Conservation (phyloP, 2,888 invertebrate species). For the Hydrotaea cyrtoneurina region DNA sequence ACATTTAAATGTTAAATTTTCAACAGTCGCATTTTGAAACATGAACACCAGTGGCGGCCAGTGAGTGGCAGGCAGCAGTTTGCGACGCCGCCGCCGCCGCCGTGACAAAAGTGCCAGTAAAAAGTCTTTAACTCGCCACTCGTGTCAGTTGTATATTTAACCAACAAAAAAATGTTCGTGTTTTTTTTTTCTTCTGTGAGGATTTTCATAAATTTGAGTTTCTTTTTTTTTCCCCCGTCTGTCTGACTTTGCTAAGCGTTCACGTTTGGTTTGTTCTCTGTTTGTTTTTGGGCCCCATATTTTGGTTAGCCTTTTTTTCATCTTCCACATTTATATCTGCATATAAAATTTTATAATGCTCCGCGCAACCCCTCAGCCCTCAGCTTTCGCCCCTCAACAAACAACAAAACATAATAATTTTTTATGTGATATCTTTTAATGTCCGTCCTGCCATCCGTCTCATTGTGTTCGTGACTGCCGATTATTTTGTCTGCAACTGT, state of each 20-base stretch:
- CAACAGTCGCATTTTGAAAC: constrained; percentile 19
- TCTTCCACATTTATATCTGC: background rate
- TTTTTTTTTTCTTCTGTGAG: background rate
- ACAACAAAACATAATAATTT: constrained; percentile 2
- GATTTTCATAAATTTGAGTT: constrained; percentile 3
- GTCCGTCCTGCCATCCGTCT: background rate
- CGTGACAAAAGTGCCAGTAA: background rate
- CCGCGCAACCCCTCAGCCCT: background rate
- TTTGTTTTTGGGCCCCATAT: background rate
- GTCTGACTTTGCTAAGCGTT: background rate
- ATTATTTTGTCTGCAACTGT: constrained; percentile 19
- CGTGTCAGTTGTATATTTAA: background rate
- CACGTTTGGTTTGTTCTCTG: constrained; percentile 1
- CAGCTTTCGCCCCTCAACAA: background rate
- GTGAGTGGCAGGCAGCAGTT: background rate
- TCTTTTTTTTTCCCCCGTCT: background rate
- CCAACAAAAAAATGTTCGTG: background rate
- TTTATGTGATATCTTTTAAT: background rate
- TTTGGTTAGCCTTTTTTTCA: background rate
- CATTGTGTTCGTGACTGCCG: background rate
- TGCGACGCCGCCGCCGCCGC: background rate
- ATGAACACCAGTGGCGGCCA: constrained; percentile 18
- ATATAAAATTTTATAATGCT: background rate
- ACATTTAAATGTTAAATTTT: background rate
- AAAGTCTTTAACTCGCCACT: constrained; percentile 1